A percentile compares a stretch with the other conserved stretches of the same genome.
Evolutionary conservation across 2,113 vertebrate genomes (phyloP).

Genomic region (Trematomus loennbergii): DNA sequence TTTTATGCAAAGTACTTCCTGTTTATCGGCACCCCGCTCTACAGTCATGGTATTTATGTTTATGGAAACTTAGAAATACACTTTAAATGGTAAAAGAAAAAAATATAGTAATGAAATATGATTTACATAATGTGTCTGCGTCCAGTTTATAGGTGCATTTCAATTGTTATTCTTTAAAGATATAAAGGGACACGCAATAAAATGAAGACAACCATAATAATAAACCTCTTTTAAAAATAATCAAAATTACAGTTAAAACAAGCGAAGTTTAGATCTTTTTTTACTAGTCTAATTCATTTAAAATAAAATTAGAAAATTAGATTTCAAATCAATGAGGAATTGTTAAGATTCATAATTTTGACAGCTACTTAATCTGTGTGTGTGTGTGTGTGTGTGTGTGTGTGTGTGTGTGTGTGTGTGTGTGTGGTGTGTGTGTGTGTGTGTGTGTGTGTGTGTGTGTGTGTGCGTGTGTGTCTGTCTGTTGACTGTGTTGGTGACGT

Average conservation of each 20-base stretch:
- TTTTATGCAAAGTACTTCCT: neutral
- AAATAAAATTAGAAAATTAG: neutral
- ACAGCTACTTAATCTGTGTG: too few relatives aligned
- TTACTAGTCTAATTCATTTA: too few relatives aligned
- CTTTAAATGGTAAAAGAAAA: neutral
- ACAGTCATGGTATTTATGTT: neutral
- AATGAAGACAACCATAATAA: neutral
- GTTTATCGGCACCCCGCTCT: neutral
- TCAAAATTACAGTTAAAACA: neutral
- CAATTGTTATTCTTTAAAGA: neutral
- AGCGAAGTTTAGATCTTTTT: neutral
- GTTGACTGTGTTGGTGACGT: slow-evolving; percentile 69
- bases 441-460: neutral
- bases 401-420: neutral
- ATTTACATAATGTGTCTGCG: neutral
- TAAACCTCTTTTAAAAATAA: neutral
- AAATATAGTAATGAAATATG: neutral
- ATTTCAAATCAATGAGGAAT: too few relatives aligned
- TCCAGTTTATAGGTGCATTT: neutral
- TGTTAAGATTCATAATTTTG: too few relatives aligned
- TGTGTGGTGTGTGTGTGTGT: slow-evolving; percentile 4
- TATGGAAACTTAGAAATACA: too few relatives aligned
- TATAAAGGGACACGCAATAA: neutral
- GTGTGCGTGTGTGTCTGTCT: slow-evolving; percentile 18
- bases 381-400: too few relatives aligned